Evolutionary conservation across 2,888 invertebrate species (phyloP).

Genomic region (Theretra japonica): DNA sequence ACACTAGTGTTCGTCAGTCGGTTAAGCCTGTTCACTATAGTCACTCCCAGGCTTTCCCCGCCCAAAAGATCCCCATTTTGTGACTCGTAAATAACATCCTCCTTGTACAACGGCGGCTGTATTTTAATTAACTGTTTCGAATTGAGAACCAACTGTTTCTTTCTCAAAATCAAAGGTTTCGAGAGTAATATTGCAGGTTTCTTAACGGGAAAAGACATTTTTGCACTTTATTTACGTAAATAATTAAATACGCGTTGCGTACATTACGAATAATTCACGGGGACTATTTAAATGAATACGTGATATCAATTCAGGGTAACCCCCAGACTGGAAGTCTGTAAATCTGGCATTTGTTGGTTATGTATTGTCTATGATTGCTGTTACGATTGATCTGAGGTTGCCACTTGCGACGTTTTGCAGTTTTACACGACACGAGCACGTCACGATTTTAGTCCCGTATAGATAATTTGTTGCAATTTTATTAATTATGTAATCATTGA

Average conservation of each 20-base stretch:
- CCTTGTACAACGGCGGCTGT: constrained; percentile 42
- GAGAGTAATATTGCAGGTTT: constrained; percentile 2
- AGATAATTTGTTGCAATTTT: no score
- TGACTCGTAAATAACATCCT: constrained; percentile 59
- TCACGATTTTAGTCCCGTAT: background rate
- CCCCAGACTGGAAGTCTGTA: background rate
- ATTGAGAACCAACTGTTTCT: background rate
- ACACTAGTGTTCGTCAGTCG: constrained; percentile 50
- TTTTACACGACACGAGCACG: constrained; percentile 6
- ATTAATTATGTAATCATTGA: background rate
- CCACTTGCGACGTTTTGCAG: no score
- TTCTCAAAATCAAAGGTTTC: background rate
- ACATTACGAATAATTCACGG: background rate
- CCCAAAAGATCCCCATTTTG: constrained; percentile 57
- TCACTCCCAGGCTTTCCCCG: constrained; percentile 55
- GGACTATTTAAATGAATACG: background rate
- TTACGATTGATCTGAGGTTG: no score
- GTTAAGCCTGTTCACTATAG: constrained; percentile 55
- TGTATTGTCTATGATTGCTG: background rate
- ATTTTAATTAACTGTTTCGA: constrained; percentile 13
- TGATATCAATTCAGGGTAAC: background rate
- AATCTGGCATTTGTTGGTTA: constrained; percentile 7
- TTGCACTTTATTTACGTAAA: background rate
- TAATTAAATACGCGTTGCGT: background rate
- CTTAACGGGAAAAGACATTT: background rate